phyloP scores from a whole-genome alignment of 2,888 invertebrate genomes.

The Phortica okadai region DNA sequence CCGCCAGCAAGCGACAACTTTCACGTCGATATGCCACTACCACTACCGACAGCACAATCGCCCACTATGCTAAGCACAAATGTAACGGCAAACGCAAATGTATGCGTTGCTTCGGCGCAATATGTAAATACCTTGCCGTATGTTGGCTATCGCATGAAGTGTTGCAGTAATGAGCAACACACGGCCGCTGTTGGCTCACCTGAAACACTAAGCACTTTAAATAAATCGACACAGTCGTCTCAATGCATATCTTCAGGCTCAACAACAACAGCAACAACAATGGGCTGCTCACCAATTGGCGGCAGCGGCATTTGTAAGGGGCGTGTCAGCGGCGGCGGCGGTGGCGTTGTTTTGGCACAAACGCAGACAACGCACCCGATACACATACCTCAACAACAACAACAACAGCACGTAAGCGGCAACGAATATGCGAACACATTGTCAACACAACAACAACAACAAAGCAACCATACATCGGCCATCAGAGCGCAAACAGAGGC shows the following conservation, averaged over 20 bases:
- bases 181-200: conserved; percentile 38
- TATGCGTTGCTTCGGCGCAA: conserved; percentile 39
- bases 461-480: no score
- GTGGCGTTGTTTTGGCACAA: background rate
- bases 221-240: conserved; percentile 24
- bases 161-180: conserved; percentile 61
- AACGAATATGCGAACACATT: conserved; percentile 51
- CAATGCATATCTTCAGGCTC: conserved; percentile 40
- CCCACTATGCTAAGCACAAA: conserved; percentile 42
- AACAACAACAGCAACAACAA: conserved; percentile 19
- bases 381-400: background rate
- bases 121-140: conserved; percentile 69
- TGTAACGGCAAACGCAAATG: conserved; percentile 50
- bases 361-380: background rate
- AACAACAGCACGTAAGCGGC: conserved; percentile 46
- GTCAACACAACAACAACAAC: no score
- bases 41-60: conserved; percentile 22
- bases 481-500: background rate
- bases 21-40: conserved; percentile 50
- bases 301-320: conserved; percentile 18
- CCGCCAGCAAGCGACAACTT: conserved; percentile 71
- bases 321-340: conserved; percentile 15
- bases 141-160: conserved; percentile 71
- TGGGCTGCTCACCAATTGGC: conserved; percentile 48
- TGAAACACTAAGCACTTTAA: conserved; percentile 49